Base-by-base conservation (phyloP, 2,888 invertebrate species). In the Lepeophtheirus nordmannii region DNA sequence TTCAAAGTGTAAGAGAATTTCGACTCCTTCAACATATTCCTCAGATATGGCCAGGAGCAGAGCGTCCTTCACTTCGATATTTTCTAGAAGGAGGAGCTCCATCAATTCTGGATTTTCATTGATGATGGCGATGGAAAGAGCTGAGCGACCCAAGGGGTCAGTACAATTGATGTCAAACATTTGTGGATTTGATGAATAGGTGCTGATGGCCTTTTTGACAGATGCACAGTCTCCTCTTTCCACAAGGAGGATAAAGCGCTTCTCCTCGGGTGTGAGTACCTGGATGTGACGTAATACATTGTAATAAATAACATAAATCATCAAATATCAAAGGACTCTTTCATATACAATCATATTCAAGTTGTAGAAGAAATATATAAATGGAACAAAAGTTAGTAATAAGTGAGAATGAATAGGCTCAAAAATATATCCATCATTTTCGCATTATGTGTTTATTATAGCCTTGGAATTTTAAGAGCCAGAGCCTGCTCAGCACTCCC, bases 1-100 rank as follows among this genome's bases (percentile, higher is more conserved):
- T 8, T 82, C 81, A 74, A 92, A 91, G 75, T 87, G 85, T 69
- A 97, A 79, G 14, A 97, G 80, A 60, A 93, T 79, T 77, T 97
- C 96, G 7, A 96, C 96, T 0, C 92, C 96, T 76, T 97, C 96
- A 67, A 97, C 94, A 74, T 94, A 97, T 74, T 97, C 94, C 77
- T 97, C 96, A 74, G 90, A 91, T 74, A 97, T 96, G 65, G 97
- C 96, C 75, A 96, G 94, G 40, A 97, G 80, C 58, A 96, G 79
- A 20, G 89, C 85, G 78, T 94, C 94, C 82, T 89, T 67, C 0
- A 70, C 67, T n/a, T 68, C 62, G 8, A 70, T 68, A 0, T 62
- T 62, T 58, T 68, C 68, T 12, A 72, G 71, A 69, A 80, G 72
- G 41, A 80, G 72, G 59, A 79, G 69, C 67, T 78, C 76, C 62